Evolutionary conservation across 2,888 invertebrate species (phyloP).

Genomic region (Heteromurus nitidus): DNA sequence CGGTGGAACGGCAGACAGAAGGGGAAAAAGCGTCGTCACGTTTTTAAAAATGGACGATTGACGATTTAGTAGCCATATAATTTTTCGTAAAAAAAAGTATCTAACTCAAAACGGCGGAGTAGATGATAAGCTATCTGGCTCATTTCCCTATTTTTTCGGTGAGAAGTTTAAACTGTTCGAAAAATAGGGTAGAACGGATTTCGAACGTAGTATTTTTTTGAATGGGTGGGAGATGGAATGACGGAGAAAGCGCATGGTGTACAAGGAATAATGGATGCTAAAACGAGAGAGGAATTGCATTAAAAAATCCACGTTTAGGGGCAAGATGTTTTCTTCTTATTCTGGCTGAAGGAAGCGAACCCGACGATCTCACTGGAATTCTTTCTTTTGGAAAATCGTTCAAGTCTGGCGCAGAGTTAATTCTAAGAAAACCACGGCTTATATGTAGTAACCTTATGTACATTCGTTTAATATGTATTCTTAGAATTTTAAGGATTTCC

Average conservation of each 20-base stretch:
- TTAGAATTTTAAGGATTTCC: conserved; percentile 33
- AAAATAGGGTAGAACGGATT: not conserved
- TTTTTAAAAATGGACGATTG: too few relatives aligned
- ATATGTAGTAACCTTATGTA: conserved; percentile 1
- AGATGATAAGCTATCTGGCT: conserved; percentile 8
- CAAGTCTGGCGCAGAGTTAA: not conserved
- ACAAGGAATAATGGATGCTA: not conserved
- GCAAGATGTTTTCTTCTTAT: not conserved
- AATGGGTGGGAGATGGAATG: not conserved
- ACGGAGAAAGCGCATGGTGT: not conserved
- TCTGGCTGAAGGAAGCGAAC: not conserved
- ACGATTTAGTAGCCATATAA: conserved; percentile 1
- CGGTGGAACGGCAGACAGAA: too few relatives aligned
- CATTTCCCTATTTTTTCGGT: conserved; percentile 6
- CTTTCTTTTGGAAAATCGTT: not conserved
- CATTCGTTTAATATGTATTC: not conserved
- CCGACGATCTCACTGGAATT: not conserved
- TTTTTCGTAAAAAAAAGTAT: not conserved
- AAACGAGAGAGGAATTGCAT: not conserved
- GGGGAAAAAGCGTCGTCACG: too few relatives aligned
- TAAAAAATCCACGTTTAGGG: conserved; percentile 5
- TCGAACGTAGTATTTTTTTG: not conserved
- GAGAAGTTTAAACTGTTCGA: not conserved
- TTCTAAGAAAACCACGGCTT: not conserved
- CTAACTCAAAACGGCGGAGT: not conserved